A percentile compares a stretch with the other conserved stretches of the same genome.
Evolutionary conservation across 2,113 vertebrate genomes (phyloP).

Genomic region (Actenoides hombroni): DNA sequence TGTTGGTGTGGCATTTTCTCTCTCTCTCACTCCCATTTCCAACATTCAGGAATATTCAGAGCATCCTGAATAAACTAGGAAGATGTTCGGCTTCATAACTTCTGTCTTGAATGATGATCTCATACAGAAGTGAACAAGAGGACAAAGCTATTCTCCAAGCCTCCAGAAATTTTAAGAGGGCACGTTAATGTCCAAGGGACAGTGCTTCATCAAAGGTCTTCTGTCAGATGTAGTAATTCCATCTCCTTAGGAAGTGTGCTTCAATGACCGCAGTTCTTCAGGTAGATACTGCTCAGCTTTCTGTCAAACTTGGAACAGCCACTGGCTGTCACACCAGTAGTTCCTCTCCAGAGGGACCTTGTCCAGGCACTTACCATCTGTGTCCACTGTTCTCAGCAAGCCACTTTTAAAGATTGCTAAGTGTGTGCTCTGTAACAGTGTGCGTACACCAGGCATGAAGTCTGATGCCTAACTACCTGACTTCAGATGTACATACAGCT

Average conservation of each 20-base stretch:
- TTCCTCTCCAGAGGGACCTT: not conserved
- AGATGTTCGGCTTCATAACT: not conserved
- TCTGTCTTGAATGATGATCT: not conserved
- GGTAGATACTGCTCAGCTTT: not conserved
- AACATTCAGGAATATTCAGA: not conserved
- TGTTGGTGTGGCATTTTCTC: not conserved
- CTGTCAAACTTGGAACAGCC: not conserved
- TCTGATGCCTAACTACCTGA: not conserved
- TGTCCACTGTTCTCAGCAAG: not conserved
- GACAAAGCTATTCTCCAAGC: not conserved
- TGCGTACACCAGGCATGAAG: not conserved
- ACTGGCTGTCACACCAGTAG: rapidly evolving
- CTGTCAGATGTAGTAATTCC: not conserved
- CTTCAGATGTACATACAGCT: not conserved
- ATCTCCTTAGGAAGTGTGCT: not conserved
- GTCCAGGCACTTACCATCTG: not conserved
- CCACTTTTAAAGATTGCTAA: not conserved
- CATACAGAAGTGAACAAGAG: not conserved
- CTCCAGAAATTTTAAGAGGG: not conserved
- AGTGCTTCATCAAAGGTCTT: not conserved
- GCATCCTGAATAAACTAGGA: not conserved
- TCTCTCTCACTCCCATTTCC: not conserved
- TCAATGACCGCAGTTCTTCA: not conserved
- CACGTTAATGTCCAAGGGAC: not conserved
- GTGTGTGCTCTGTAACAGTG: not conserved